phyloP scores from a whole-genome alignment of 92 coral and sea anemone species.

The Montipora capitata region DNA sequence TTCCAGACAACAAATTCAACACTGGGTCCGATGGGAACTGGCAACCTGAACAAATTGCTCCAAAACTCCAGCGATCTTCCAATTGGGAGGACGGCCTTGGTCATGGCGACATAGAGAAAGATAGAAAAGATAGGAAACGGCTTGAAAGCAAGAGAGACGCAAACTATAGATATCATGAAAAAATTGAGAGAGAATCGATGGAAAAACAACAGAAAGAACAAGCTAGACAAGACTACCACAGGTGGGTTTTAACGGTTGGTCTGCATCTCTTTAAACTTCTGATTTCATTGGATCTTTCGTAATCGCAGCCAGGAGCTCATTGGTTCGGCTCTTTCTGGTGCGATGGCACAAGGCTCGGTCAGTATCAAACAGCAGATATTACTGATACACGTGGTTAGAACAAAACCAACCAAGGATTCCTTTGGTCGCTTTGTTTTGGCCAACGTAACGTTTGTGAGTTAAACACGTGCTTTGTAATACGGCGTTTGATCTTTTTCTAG shows the following conservation, averaged over 20 bases:
- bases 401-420: no score
- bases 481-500: no score
- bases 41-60: conserved; percentile 81
- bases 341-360: no score
- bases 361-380: no score
- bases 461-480: no score
- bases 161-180: conserved; percentile 85
- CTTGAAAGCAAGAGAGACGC: conserved; percentile 83
- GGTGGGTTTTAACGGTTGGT: conserved; percentile 47
- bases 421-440: no score
- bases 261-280: no score
- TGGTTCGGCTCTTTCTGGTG: no score
- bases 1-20: conserved; percentile 91
- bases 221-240: conserved; percentile 84
- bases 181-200: conserved; percentile 78
- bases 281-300: no score
- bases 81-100: conserved; percentile 99
- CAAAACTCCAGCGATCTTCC: conserved; percentile 71
- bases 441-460: no score
- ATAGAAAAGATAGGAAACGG: conserved; percentile 71
- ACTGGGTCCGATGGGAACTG: conserved; percentile 83
- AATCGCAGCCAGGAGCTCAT: no score
- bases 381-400: no score
- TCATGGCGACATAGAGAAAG: conserved; percentile 81
- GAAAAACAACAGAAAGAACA: conserved; percentile 81